These are phyloP conservation scores for Myiotriccus ornatus DNA, from an alignment of 2,797 vertebrate species.

Conservation along the genomic window DNA sequence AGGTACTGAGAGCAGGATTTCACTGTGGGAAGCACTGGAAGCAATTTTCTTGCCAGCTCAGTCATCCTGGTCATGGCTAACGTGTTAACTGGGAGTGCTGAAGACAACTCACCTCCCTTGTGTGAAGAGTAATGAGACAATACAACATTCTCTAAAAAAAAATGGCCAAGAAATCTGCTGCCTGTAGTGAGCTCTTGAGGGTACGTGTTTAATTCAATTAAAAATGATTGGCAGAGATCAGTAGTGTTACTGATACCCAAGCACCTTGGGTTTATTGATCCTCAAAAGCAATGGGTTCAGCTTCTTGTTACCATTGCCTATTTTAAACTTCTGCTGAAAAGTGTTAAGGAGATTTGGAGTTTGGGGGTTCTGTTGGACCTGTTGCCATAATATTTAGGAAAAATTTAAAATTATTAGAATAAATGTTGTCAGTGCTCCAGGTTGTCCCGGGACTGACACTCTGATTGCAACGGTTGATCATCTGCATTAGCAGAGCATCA, in stretches of 20 bases:
- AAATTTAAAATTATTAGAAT: neutral
- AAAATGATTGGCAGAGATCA: neutral
- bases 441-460: neutral
- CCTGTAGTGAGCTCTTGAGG: neutral
- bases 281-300: neutral
- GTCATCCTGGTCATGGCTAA: neutral
- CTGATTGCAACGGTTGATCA: neutral
- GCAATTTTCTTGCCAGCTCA: neutral
- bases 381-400: neutral
- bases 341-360: neutral
- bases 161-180: neutral
- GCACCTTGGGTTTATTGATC: neutral
- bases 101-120: neutral
- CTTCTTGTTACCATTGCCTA: neutral
- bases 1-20: neutral
- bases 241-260: neutral
- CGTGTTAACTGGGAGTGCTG: neutral
- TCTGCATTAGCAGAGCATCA: neutral
- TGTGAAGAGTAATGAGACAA: neutral
- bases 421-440: neutral
- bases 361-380: neutral
- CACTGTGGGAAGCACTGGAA: neutral
- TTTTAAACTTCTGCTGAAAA: neutral
- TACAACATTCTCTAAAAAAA: neutral
- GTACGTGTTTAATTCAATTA: neutral